phyloP scores from a whole-genome alignment of 2,113 vertebrate species.

The Brachypteracias leptosomus region DNA sequence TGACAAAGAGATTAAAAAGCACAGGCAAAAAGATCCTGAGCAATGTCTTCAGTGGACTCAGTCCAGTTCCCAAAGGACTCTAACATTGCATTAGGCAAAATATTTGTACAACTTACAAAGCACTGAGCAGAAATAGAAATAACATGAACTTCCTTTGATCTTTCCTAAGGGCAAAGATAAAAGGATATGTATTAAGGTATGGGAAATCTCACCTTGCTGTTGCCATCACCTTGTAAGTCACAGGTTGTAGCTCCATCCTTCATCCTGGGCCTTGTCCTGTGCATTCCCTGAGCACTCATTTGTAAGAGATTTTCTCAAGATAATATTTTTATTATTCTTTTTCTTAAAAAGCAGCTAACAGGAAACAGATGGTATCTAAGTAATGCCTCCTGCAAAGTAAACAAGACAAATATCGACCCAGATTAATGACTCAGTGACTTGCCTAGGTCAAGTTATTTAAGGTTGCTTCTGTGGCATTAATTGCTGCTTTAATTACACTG shows the following conservation, averaged over 20 bases:
- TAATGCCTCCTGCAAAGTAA: not conserved
- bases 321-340: not conserved
- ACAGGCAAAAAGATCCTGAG: not conserved
- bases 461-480: not conserved
- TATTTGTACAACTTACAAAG: constrained; percentile 16
- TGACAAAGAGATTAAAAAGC: not conserved
- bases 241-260: not conserved
- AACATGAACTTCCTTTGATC: not conserved
- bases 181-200: not conserved
- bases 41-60: not conserved
- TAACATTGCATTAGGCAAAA: constrained; percentile 27
- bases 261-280: not conserved
- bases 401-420: not conserved
- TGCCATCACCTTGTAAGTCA: not conserved
- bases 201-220: not conserved
- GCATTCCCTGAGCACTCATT: not conserved
- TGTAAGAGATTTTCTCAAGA: not conserved
- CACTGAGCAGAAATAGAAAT: not conserved
- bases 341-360: not conserved
- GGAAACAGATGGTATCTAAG: not conserved
- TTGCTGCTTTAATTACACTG: not conserved
- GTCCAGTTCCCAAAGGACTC: not conserved
- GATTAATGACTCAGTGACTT: not conserved
- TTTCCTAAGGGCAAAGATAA: not conserved
- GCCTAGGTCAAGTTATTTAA: not conserved